These are phyloP conservation scores for Parambassis ranga DNA, from an alignment of 2,797 vertebrate genomes.

Conservation along the genomic window DNA sequence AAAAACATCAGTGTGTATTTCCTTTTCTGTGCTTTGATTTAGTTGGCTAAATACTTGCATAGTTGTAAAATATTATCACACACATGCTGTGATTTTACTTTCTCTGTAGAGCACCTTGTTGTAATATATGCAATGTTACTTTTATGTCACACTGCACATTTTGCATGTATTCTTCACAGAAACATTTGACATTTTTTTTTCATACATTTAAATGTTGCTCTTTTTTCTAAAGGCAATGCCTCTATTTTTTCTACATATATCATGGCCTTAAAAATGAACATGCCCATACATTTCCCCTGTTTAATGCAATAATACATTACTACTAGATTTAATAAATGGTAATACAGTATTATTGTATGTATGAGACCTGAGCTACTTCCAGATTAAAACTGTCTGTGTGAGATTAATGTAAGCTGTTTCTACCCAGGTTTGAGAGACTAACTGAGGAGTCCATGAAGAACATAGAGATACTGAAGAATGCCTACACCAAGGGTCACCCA, in stretches of 20 bases:
- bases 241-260: too few species aligned
- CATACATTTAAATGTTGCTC: not conserved
- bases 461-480: slow-evolving; percentile 85
- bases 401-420: not conserved
- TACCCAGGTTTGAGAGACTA: slow-evolving; percentile 85
- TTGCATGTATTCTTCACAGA: not conserved
- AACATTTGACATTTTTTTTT: too few species aligned
- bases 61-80: not conserved
- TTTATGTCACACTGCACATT: slow-evolving; percentile 8
- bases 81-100: not conserved
- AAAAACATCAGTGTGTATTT: too few species aligned
- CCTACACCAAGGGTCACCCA: slow-evolving; percentile 82
- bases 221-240: too few species aligned
- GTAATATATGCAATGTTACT: not conserved
- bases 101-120: not conserved
- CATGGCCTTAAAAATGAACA: not conserved
- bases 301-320: not conserved
- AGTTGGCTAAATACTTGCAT: not conserved
- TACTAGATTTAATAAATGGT: too few species aligned
- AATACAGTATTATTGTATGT: too few species aligned
- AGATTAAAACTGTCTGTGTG: too few species aligned
- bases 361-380: too few species aligned
- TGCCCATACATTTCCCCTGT: too few species aligned
- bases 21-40: not conserved
- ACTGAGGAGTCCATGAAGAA: slow-evolving; percentile 84